A percentile compares a stretch with the other conserved stretches of the same genome.
Evolutionary conservation across 2,888 invertebrate species (phyloP).

Genomic region (Andrena flavipes): DNA sequence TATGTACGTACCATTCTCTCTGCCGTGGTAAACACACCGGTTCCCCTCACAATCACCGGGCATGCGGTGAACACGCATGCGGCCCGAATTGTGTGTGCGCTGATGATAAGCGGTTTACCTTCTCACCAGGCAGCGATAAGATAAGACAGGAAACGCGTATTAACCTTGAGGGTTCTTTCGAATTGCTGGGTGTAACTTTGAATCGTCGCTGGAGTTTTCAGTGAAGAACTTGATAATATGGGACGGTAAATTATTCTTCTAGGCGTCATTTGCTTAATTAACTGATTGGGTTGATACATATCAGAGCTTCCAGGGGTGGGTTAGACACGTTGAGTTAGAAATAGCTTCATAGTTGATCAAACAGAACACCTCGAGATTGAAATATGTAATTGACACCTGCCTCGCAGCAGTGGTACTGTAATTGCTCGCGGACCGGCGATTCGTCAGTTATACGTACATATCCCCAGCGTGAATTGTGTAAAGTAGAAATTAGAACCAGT

Average conservation of each 20-base stretch:
- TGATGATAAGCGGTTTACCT: constrained; percentile 32
- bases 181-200: neutral
- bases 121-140: constrained; percentile 33
- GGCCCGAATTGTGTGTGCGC: constrained; percentile 55
- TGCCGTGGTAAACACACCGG: constrained; percentile 49
- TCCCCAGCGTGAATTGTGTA: constrained; percentile 29
- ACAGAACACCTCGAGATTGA: neutral
- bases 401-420: constrained; percentile 26
- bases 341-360: neutral
- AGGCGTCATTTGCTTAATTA: neutral
- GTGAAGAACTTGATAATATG: neutral
- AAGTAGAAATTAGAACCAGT: constrained; percentile 53
- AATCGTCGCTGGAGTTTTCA: neutral
- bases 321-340: neutral
- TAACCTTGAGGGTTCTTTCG: neutral
- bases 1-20: constrained; percentile 12
- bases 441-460: neutral
- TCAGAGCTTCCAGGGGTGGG: neutral
- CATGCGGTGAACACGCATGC: constrained; percentile 65
- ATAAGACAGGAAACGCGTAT: constrained; percentile 17
- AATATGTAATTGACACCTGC: constrained; percentile 21
- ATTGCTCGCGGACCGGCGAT: constrained; percentile 9
- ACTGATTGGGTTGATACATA: neutral
- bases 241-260: neutral
- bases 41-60: constrained; percentile 50